These are phyloP conservation scores for Sphinx pinastri DNA, from an alignment of 2,888 invertebrate species.

Conservation along the genomic window DNA sequence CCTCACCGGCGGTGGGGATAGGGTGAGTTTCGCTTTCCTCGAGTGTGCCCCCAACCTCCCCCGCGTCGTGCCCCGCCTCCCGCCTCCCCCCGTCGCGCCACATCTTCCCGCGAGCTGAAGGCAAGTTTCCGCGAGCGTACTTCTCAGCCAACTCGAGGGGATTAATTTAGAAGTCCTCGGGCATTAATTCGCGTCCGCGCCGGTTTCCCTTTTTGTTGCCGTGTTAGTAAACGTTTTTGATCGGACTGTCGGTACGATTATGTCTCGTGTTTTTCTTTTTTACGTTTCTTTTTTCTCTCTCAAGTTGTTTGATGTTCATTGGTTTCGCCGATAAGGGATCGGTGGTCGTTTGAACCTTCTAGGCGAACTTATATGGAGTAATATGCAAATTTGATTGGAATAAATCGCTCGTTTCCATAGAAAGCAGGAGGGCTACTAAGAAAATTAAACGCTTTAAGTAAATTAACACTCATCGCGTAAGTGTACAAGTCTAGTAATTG, in stretches of 20 bases:
- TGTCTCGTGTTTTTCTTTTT: constrained; percentile 42
- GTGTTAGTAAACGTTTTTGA: constrained; percentile 39
- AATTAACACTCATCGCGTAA: constrained; percentile 3
- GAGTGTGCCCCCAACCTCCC: constrained; percentile 19
- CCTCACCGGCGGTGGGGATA: constrained; percentile 60
- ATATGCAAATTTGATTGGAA: background rate
- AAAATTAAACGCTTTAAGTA: constrained; percentile 18
- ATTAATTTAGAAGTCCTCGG: constrained; percentile 74
- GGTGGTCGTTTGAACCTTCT: background rate
- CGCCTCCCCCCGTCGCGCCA: constrained; percentile 2
- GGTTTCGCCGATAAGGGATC: constrained; percentile 2
- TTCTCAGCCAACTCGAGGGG: constrained; percentile 69
- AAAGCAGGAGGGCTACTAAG: constrained; percentile 37
- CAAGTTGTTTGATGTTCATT: constrained; percentile 2
- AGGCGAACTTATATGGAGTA: background rate
- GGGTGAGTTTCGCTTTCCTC: constrained; percentile 77
- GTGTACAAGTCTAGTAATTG: constrained; percentile 12
- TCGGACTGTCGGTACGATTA: constrained; percentile 58
- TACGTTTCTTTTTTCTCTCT: background rate
- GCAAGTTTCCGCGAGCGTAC: constrained; percentile 48
- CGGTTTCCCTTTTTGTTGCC: constrained; percentile 69
- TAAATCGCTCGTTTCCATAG: background rate
- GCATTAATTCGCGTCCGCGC: constrained; percentile 63
- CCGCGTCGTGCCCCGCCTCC: background rate
- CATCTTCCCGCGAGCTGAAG: constrained; percentile 39